Conservation (phyloP, 1,140 invertebrate species). For the Dreissena polymorpha region DNA sequence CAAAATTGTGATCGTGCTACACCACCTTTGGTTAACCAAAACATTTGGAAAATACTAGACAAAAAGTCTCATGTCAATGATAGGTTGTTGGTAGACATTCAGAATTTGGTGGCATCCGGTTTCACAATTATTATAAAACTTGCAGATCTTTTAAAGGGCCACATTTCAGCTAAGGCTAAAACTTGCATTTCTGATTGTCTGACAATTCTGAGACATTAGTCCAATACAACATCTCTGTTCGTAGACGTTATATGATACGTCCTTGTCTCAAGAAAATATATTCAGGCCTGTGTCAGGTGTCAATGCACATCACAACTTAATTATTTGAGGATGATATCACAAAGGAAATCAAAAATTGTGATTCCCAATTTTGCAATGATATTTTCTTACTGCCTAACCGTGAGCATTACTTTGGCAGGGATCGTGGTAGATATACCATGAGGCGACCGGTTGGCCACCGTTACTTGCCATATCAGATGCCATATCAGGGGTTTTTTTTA, state of each 20-base stretch:
- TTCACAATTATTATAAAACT: conserved; percentile 16
- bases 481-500: too few species aligned
- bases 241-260: conserved; percentile 21
- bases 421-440: too few species aligned
- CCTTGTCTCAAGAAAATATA: conserved; percentile 32
- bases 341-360: conserved; percentile 35
- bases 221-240: conserved; percentile 28
- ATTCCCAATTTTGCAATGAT: conserved; percentile 1
- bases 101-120: conserved; percentile 21
- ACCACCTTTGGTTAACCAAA: conserved; percentile 14
- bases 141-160: too few species aligned
- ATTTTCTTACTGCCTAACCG: neutral
- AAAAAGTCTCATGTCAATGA: conserved; percentile 24
- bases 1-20: conserved; percentile 6
- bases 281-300: neutral
- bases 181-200: conserved; percentile 18
- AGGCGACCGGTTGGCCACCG: too few species aligned
- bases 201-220: conserved; percentile 29
- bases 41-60: conserved; percentile 26
- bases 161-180: neutral
- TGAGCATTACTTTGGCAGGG: too few species aligned
- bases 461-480: too few species aligned
- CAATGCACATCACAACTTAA: conserved; percentile 8
- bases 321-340: conserved; percentile 28
- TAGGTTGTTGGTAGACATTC: conserved; percentile 21